Evolutionary conservation across 2,888 invertebrate species (phyloP).

Genomic region (Iphiclides podalirius): DNA sequence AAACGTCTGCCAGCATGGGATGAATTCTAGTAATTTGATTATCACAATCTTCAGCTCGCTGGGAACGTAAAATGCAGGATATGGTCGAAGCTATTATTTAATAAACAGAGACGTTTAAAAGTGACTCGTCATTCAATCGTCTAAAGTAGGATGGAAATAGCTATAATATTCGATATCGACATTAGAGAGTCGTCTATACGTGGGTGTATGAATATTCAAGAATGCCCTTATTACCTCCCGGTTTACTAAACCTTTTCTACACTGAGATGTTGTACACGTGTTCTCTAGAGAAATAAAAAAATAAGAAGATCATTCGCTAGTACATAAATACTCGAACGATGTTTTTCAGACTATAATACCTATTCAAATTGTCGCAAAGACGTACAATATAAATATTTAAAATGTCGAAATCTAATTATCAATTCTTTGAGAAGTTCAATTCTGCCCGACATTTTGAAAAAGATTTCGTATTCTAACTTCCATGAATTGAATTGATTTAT

Average conservation of each 20-base stretch:
- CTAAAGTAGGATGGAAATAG: not conserved
- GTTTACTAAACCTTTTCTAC: too few species aligned
- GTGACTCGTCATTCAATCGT: not conserved
- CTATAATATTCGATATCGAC: too few species aligned
- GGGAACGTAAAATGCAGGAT: constrained; percentile 5
- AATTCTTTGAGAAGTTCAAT: not conserved
- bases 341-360: too few species aligned
- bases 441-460: not conserved
- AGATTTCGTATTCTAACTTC: constrained; percentile 26
- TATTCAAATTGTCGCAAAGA: too few species aligned
- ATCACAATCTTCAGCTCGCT: constrained; percentile 6
- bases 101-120: constrained; percentile 5
- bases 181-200: too few species aligned
- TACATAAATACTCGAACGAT: too few species aligned
- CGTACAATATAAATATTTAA: too few species aligned
- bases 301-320: too few species aligned
- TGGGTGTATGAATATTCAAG: too few species aligned
- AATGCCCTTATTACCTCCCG: too few species aligned
- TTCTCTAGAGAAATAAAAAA: too few species aligned
- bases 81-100: constrained; percentile 7
- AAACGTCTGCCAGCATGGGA: not conserved
- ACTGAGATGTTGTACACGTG: too few species aligned
- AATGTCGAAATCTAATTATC: not conserved
- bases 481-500: constrained; percentile 43
- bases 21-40: constrained; percentile 9